Conservation (phyloP, 1,140 invertebrate species). For the Agrilus planipennis region DNA sequence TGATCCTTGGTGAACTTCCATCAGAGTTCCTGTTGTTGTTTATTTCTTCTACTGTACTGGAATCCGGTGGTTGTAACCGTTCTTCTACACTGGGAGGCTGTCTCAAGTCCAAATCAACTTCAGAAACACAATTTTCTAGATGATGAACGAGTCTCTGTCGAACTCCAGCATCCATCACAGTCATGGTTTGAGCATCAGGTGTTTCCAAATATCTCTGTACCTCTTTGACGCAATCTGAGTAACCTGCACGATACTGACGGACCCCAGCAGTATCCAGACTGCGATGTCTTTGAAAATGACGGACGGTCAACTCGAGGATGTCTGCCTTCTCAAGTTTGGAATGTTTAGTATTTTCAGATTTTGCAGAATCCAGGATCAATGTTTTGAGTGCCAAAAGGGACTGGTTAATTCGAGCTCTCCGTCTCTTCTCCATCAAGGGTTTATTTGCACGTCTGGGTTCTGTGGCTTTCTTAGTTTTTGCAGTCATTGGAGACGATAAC, state of each 20-base stretch:
- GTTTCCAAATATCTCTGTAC: slow-evolving; percentile 52
- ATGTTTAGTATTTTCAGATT: slow-evolving; percentile 60
- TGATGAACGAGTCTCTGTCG: slow-evolving; percentile 57
- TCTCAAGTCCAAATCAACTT: slow-evolving; percentile 54
- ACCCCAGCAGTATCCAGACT: slow-evolving; percentile 49
- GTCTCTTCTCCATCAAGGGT: slow-evolving; percentile 83
- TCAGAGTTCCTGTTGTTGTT: slow-evolving; percentile 21
- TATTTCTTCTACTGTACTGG: slow-evolving; percentile 17
- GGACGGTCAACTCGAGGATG: slow-evolving; percentile 82
- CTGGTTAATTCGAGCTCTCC: slow-evolving; percentile 79
- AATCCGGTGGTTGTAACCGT: slow-evolving; percentile 16
- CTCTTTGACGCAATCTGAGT: slow-evolving; percentile 70
- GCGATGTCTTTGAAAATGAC: slow-evolving; percentile 67
- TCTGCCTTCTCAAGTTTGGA: slow-evolving; percentile 86
- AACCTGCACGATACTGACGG: slow-evolving; percentile 53
- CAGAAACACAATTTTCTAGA: slow-evolving; percentile 55
- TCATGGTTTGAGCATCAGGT: slow-evolving; percentile 50
- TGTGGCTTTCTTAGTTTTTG: slow-evolving; percentile 26
- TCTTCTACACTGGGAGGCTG: slow-evolving; percentile 12
- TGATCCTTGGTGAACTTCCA: too few species aligned
- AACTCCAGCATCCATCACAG: slow-evolving; percentile 49
- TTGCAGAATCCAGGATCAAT: slow-evolving; percentile 55
- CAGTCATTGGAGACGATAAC: slow-evolving; percentile 27
- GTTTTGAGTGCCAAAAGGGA: slow-evolving; percentile 75
- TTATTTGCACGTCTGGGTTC: slow-evolving; percentile 57